Conservation (phyloP, 2,113 vertebrate species). For the Ptychochromis oligacanthus region DNA sequence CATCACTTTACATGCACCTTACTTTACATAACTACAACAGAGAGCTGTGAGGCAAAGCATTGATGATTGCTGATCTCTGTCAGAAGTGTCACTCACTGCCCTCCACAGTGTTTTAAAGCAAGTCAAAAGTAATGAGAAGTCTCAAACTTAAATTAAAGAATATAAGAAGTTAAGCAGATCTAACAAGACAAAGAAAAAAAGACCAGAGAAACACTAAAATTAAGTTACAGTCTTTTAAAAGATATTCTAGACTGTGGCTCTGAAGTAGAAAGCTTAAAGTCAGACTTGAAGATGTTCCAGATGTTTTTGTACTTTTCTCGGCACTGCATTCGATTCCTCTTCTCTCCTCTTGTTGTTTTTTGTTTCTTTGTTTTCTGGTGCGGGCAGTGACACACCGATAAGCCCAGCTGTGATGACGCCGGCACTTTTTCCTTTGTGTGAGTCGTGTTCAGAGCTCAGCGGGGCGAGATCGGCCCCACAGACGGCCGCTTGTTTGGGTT, state of each 20-base stretch:
- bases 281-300: not conserved
- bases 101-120: no score
- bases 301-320: not conserved
- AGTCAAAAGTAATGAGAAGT: no score
- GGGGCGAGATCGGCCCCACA: conserved; percentile 9
- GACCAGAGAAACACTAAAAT: not conserved
- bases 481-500: conserved; percentile 22
- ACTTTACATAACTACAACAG: no score
- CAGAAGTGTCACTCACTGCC: no score
- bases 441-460: conserved; percentile 44
- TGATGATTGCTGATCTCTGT: no score
- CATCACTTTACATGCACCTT: no score
- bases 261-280: not conserved
- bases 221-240: not conserved
- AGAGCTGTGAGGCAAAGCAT: no score
- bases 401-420: conserved; percentile 74
- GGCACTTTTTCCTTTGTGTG: conserved; percentile 74
- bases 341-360: not conserved
- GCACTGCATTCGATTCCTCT: not conserved
- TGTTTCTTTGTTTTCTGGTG: not conserved
- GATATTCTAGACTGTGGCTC: not conserved
- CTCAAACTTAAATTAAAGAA: no score
- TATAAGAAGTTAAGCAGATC: no score
- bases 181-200: no score
- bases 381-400: conserved; percentile 34